A percentile compares a stretch with the other conserved stretches of the same genome.
Conservation (phyloP, 2,888 invertebrate genomes). For the Eupithecia tripunctaria region DNA sequence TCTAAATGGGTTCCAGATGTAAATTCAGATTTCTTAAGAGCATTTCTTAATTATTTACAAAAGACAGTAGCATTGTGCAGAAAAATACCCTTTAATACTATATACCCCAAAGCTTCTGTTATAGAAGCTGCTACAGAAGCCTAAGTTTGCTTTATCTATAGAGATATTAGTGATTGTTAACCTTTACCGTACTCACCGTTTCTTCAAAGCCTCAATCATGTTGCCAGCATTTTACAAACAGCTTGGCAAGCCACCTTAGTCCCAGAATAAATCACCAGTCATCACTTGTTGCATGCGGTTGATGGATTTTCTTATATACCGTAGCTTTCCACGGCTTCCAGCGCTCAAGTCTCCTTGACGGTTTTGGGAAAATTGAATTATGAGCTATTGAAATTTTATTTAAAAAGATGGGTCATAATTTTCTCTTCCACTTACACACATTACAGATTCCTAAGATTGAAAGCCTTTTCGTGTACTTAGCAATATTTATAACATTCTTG, state of each 20-base stretch:
- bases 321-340: neutral
- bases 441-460: neutral
- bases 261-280: conserved; percentile 1
- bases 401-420: neutral
- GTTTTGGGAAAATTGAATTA: neutral
- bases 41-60: no score
- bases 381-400: neutral
- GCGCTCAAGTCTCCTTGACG: neutral
- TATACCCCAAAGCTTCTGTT: no score
- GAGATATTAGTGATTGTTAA: neutral
- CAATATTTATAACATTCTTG: neutral
- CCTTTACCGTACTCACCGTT: conserved; percentile 1
- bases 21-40: no score
- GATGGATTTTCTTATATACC: conserved; percentile 1
- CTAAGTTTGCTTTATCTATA: neutral
- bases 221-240: neutral
- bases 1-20: neutral
- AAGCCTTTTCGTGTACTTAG: neutral
- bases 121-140: no score
- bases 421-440: neutral
- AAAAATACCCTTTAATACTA: neutral
- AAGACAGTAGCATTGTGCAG: neutral
- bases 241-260: neutral
- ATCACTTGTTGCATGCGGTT: conserved; percentile 16
- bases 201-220: conserved; percentile 1